These are phyloP conservation scores for Amiota mariae DNA, from an alignment of 2,888 invertebrate species.

Conservation along the genomic window DNA sequence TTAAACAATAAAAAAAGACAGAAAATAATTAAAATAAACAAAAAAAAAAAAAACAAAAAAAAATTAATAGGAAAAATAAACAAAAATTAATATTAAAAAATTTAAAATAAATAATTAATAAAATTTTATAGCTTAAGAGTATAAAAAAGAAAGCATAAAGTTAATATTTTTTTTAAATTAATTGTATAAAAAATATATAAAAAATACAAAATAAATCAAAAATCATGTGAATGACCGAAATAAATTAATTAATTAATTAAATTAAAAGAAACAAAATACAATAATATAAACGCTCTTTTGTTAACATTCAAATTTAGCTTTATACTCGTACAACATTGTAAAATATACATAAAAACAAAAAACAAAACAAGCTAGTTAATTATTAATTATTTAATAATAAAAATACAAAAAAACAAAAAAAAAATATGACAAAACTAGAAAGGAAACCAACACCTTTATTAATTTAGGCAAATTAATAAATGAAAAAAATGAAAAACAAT, in stretches of 20 bases:
- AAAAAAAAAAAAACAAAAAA: background rate
- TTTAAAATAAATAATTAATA: constrained; percentile 30
- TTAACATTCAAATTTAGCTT: constrained; percentile 67
- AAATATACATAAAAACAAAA: constrained; percentile 58
- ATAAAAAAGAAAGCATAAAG: constrained; percentile 24
- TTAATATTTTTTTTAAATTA: constrained; percentile 57
- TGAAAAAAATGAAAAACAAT: background rate
- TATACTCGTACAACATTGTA: constrained; percentile 62
- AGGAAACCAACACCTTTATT: too few relatives aligned
- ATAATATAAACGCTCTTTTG: constrained; percentile 67
- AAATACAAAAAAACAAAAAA: constrained; percentile 22
- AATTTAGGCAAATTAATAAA: constrained; percentile 8
- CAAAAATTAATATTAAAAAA: constrained; percentile 31
- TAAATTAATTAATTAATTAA: constrained; percentile 34
- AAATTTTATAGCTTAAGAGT: too few relatives aligned
- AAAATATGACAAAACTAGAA: constrained; percentile 4
- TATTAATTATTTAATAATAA: constrained; percentile 49
- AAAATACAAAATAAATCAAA: constrained; percentile 61
- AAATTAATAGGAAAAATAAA: background rate
- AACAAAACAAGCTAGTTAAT: constrained; percentile 52
- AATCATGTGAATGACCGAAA: constrained; percentile 42
- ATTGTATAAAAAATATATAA: constrained; percentile 36
- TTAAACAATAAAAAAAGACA: constrained; percentile 21
- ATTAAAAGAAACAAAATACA: constrained; percentile 48
- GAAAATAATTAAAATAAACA: background rate